These are phyloP conservation scores for Agrotis puta DNA, from an alignment of 2,888 invertebrate species.

Conservation along the genomic window DNA sequence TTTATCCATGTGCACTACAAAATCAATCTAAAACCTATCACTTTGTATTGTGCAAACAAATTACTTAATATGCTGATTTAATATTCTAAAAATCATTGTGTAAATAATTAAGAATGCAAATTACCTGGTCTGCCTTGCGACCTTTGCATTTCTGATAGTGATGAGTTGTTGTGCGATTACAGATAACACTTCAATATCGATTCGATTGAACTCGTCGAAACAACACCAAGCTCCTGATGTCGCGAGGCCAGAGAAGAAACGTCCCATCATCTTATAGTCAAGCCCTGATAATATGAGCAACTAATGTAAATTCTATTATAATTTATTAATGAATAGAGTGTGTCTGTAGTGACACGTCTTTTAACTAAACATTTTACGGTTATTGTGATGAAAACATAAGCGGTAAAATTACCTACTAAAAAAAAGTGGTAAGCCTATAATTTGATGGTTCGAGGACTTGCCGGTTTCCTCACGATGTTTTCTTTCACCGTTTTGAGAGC, in stretches of 20 bases:
- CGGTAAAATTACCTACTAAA: too few species aligned
- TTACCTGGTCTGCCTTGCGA: conserved; percentile 89
- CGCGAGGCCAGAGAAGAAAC: conserved; percentile 97
- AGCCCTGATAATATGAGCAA: conserved; percentile 76
- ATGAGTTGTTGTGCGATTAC: conserved; percentile 97
- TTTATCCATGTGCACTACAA: too few species aligned
- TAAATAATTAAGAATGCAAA: neutral
- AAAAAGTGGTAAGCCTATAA: too few species aligned
- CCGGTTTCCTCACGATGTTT: too few species aligned
- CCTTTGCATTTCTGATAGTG: conserved; percentile 96
- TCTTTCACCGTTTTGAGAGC: too few species aligned
- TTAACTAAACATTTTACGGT: neutral
- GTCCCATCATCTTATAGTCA: conserved; percentile 96
- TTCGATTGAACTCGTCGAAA: conserved; percentile 97
- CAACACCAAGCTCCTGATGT: conserved; percentile 98
- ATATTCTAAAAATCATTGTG: neutral
- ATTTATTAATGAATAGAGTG: neutral
- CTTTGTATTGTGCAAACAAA: too few species aligned
- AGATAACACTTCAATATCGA: conserved; percentile 97
- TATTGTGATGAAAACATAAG: too few species aligned
- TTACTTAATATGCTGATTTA: too few species aligned
- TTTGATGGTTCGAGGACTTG: too few species aligned
- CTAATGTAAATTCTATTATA: neutral
- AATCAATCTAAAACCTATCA: too few species aligned
- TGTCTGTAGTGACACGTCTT: neutral